phyloP scores from a whole-genome alignment of 2,113 vertebrate genomes.

The Clarias magur region DNA sequence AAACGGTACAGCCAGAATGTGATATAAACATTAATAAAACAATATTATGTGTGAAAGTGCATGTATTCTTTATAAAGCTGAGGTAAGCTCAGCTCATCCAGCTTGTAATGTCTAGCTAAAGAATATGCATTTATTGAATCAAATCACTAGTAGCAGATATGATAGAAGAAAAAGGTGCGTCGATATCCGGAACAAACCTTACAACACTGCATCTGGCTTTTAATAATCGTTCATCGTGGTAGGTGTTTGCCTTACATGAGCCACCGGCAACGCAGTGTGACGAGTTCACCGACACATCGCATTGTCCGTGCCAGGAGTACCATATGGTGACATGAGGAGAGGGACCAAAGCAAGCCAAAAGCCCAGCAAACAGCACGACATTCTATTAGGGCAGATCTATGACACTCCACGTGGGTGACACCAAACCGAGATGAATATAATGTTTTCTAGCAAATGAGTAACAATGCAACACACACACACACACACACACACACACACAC shows the following conservation, averaged over 20 bases:
- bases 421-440: conserved; percentile 53
- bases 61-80: background rate
- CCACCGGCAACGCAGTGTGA: conserved; percentile 44
- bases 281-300: conserved; percentile 40
- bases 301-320: conserved; percentile 69
- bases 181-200: background rate
- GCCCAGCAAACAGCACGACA: conserved; percentile 72
- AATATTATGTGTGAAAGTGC: background rate
- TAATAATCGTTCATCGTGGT: conserved; percentile 57
- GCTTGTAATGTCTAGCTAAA: background rate
- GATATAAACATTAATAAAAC: background rate
- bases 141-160: background rate
- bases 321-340: conserved; percentile 79
- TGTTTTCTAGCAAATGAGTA: conserved; percentile 53
- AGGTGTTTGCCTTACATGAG: conserved; percentile 51
- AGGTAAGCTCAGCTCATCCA: background rate
- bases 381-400: conserved; percentile 72
- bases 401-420: conserved; percentile 62
- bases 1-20: background rate
- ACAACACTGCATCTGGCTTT: conserved; percentile 23
- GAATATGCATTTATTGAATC: conserved; percentile 6
- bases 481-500: background rate
- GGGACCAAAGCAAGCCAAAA: conserved; percentile 64
- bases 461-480: conserved; percentile 44
- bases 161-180: background rate